phyloP scores from a whole-genome alignment of 1,140 invertebrate species.

The Drosophila novamexicana region DNA sequence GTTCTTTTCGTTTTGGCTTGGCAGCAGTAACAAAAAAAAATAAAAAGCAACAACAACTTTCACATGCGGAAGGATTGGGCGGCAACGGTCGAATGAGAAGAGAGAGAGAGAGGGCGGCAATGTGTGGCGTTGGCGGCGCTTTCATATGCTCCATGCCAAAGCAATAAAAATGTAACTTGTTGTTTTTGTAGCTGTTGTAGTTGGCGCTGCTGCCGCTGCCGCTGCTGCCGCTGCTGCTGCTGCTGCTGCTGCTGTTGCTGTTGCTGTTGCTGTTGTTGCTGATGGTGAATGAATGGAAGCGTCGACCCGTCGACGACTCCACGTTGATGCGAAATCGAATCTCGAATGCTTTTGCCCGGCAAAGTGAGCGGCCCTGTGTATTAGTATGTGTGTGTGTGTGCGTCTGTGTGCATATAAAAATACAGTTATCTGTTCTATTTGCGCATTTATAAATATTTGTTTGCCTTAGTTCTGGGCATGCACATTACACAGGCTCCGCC shows the following conservation, averaged over 20 bases:
- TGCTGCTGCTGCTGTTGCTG: constrained; percentile 16
- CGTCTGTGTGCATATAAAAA: constrained; percentile 67
- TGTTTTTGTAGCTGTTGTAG: constrained; percentile 51
- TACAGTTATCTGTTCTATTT: constrained; percentile 81
- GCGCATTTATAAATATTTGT: constrained; percentile 81
- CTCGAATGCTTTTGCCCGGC: constrained; percentile 62
- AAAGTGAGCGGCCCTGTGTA: constrained; percentile 56
- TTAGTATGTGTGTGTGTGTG: constrained; percentile 25
- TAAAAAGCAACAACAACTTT: constrained; percentile 20
- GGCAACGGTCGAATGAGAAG: constrained; percentile 23
- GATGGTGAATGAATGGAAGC: constrained; percentile 70
- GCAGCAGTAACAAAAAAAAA: constrained; percentile 39
- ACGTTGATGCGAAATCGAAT: constrained; percentile 75
- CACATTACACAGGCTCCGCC: constrained; percentile 57
- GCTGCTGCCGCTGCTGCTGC: constrained; percentile 10
- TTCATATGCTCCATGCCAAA: constrained; percentile 81
- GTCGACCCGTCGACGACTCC: constrained; percentile 74
- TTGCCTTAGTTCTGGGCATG: constrained; percentile 70
- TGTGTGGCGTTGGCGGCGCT: constrained; percentile 51
- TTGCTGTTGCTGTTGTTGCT: constrained; percentile 31
- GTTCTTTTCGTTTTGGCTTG: constrained; percentile 66
- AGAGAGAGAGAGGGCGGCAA: not conserved
- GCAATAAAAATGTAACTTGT: constrained; percentile 77
- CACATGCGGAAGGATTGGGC: constrained; percentile 44
- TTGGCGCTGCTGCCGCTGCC: constrained; percentile 1